These are phyloP conservation scores for Entomobrya proxima DNA, from an alignment of 2,888 invertebrate genomes.

Conservation along the genomic window DNA sequence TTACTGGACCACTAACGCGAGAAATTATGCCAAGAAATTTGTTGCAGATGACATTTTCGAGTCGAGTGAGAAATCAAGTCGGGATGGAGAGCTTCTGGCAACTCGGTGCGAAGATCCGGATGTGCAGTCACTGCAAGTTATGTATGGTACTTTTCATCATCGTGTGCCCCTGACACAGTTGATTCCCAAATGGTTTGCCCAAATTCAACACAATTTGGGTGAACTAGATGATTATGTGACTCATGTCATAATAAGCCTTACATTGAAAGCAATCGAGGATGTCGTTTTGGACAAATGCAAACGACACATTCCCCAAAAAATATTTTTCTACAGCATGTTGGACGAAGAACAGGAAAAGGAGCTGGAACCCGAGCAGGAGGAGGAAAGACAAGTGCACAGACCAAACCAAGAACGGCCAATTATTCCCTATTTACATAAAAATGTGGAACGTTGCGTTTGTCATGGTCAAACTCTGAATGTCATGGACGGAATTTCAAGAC, in stretches of 20 bases:
- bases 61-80: no score
- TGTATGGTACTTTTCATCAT: slow-evolving; percentile 18
- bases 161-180: background rate
- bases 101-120: slow-evolving; percentile 21
- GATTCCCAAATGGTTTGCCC: no score
- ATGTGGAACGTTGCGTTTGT: no score
- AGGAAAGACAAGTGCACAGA: background rate
- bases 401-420: background rate
- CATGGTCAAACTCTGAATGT: no score
- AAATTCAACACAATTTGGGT: slow-evolving; percentile 15
- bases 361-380: slow-evolving; percentile 35
- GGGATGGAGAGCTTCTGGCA: no score
- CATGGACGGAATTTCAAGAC: no score
- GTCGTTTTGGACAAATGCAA: background rate
- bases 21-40: slow-evolving; percentile 53
- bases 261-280: background rate
- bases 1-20: slow-evolving; percentile 65
- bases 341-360: slow-evolving; percentile 57
- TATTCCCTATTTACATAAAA: background rate
- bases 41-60: slow-evolving; percentile 40
- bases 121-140: background rate
- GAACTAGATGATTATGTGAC: no score
- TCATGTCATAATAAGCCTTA: no score
- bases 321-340: background rate
- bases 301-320: background rate